Evolutionary conservation across 2,888 invertebrate genomes (phyloP), one percentile per base, ranked within the genome.

Genomic region (Portevinia maculata): DNA sequence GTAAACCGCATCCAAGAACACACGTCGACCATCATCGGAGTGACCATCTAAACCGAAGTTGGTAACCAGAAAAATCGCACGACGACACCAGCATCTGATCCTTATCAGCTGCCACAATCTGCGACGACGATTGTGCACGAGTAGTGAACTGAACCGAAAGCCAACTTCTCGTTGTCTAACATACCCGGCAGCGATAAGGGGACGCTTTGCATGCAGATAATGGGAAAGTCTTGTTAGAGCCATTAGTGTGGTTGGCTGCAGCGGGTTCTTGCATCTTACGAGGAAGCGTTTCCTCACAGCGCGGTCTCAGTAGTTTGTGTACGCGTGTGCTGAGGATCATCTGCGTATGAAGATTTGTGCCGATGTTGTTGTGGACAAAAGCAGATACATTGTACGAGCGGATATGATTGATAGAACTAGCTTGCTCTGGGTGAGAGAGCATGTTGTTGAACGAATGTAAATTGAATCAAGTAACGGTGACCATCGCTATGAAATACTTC

Each of bases 161-260:
- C 50, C 76, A 69, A 83, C 76, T 65, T 70, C 81, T 76, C 44
- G 70, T 83, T 83, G 83, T 83, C 83, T 64, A 78, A 83, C 83
- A 83, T 78, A 83, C 78, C 83, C 83, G 71, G 78, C 83, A 83
- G 71, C 83, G 83, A 83, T 83, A 83, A 83, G 83, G 50, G 67
- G 76, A 73, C 71, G 70, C 62, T 83, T 67, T 60, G 83, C 83
- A 78, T 78, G 67, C 78, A 78, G 83, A 83, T 83, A 83, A 83
- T 83, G 83, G 78, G 78, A 83, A 83, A 83, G 60, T 83, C 83
- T 83, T 83, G 83, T 83, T 67, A 78, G 55, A 69, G 60, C 78
- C 83, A 83, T 83, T 83, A 83, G 83, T 67, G 70, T 24, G 69
- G 41, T n/a, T 57, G 74, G 64, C 64, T 52, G 30, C 75, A 70